phyloP scores from a whole-genome alignment of 2,113 vertebrate genomes.

The Labeo catla region DNA sequence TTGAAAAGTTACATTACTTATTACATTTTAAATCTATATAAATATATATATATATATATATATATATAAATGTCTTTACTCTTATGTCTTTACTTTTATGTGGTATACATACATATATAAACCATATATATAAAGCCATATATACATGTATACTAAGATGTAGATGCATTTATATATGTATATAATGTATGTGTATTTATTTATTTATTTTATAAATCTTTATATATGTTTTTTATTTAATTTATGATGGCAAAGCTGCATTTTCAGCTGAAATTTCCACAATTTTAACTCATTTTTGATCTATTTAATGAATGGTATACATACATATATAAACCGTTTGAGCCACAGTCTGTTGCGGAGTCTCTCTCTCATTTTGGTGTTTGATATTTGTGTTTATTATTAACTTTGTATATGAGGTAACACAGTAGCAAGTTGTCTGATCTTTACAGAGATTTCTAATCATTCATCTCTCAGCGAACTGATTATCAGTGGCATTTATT shows the following conservation, averaged over 20 bases:
- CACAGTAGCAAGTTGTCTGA: not conserved
- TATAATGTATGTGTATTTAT: too few relatives aligned
- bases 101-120: not conserved
- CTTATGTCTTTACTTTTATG: too few relatives aligned
- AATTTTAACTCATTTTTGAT: not conserved
- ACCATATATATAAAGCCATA: not conserved
- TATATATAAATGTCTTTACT: too few relatives aligned
- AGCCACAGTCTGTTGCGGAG: not conserved
- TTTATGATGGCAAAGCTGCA: too few relatives aligned
- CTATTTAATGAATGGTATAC: not conserved
- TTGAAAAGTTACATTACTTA: too few relatives aligned
- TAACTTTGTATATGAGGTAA: constrained; percentile 4
- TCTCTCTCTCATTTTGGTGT: not conserved
- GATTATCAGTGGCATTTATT: constrained; percentile 9
- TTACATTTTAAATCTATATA: too few relatives aligned
- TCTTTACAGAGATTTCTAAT: constrained; percentile 26
- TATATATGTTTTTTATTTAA: too few relatives aligned
- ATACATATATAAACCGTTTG: not conserved
- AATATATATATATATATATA: too few relatives aligned
- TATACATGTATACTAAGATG: too few relatives aligned
- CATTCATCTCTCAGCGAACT: constrained; percentile 23
- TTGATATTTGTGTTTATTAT: constrained; percentile 32
- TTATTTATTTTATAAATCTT: too few relatives aligned
- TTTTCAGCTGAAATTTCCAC: too few relatives aligned
- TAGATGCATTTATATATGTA: too few relatives aligned